Evolutionary conservation across 2,888 invertebrate genomes (phyloP), one percentile per base, ranked within the genome.

Genomic region (Lepas anatifera): DNA sequence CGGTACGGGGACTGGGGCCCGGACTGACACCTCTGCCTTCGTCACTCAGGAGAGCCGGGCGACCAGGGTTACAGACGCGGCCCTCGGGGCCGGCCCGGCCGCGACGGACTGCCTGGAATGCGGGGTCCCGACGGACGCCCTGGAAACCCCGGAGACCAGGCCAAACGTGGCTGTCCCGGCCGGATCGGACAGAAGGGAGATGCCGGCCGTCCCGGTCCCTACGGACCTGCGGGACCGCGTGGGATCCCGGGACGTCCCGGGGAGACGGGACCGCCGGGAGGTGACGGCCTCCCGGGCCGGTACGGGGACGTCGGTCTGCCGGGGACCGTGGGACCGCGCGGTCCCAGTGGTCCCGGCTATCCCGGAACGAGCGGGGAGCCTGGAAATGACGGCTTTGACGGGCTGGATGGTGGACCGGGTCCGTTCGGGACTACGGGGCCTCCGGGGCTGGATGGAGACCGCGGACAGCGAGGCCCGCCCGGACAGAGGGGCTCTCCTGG

Each of bases 331-430:
- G 78, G 77, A 37, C 75, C 77, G 41, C 81, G 81, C 35, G 71
- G 75, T 37, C 78, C 78, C 16, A 94, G 92, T 69, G 29, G 48
- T 7, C 68, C 68, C 27, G 75, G 80, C 69, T 69, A 87, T 27
- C 87, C 89, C 22, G 94, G 94, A 64, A 84, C 84, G 1, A 84
- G 90, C 74, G 95, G 94, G 70, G 90, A 90, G 0, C 90, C 89
- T 76, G 95, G 94, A 73, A 85, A 86, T 37, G 78, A 83, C 68
- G 94, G 94, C 22, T 80, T 81, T 73, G 80, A 81, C 70, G 90
- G 90, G 18, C 77, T 78, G 0, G 80, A 84, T 76, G 90, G 90
- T 70, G 46, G 71, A 16, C 75, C 77, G 8, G 79, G 79, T 43
- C 67, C 74, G 10, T 78, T 79, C n/a, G 86, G 86, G 41, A 71